Evolutionary conservation across 2,113 vertebrate species (phyloP).

Genomic region (Ursus arctos): DNA sequence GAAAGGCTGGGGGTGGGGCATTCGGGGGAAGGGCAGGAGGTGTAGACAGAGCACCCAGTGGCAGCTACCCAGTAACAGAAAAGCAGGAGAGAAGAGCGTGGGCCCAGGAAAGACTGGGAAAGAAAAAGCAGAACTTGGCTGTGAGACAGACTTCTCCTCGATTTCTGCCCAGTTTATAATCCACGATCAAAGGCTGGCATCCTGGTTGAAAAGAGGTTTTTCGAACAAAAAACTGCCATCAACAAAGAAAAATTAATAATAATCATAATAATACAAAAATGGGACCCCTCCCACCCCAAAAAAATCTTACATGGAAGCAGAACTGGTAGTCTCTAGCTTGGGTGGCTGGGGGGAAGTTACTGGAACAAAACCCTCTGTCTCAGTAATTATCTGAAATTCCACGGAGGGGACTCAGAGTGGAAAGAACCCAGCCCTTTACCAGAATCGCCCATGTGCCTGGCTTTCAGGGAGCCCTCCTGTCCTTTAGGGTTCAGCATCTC

Average conservation of each 20-base stretch:
- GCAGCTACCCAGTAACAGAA: not conserved
- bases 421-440: not conserved
- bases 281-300: too few relatives aligned
- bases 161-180: not conserved
- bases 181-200: not conserved
- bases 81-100: not conserved
- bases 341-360: too few relatives aligned
- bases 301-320: not conserved
- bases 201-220: not conserved
- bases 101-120: not conserved
- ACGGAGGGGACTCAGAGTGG: not conserved
- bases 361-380: not conserved
- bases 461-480: fast-evolving
- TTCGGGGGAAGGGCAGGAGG: not conserved
- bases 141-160: not conserved
- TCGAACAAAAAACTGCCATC: not conserved
- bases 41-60: fast-evolving
- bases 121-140: not conserved
- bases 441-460: fast-evolving
- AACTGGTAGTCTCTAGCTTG: not conserved
- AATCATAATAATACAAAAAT: not conserved
- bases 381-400: not conserved
- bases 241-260: not conserved
- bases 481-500: not conserved
- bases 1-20: too few relatives aligned